phyloP scores from a whole-genome alignment of 2,888 invertebrate genomes.

The Creontiades dilutus region DNA sequence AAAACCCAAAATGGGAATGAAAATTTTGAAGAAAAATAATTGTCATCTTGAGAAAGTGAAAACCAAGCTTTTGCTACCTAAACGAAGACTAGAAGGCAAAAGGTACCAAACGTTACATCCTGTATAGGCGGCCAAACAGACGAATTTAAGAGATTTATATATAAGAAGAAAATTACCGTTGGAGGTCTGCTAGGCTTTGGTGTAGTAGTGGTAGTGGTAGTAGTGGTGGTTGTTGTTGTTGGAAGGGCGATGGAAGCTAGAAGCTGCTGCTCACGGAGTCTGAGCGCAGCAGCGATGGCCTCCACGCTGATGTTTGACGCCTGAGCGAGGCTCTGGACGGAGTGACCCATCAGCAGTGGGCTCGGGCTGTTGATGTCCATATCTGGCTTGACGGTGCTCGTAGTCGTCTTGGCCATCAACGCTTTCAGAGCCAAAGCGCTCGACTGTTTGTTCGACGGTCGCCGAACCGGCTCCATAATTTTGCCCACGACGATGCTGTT shows the following conservation, averaged over 20 bases:
- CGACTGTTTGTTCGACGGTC: slow-evolving; percentile 57
- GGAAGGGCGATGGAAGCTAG: slow-evolving; percentile 69
- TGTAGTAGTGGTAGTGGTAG: slow-evolving; percentile 79
- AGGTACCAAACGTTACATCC: too few relatives aligned
- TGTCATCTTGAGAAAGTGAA: too few relatives aligned
- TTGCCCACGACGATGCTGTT: slow-evolving; percentile 68
- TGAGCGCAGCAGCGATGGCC: slow-evolving; percentile 87
- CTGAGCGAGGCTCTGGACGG: slow-evolving; percentile 81
- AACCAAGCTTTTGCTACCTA: too few relatives aligned
- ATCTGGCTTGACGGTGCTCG: slow-evolving; percentile 51
- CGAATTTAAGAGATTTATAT: too few relatives aligned
- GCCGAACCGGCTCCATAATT: slow-evolving; percentile 61
- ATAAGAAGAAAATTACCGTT: slow-evolving; percentile 68
- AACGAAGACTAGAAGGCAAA: too few relatives aligned
- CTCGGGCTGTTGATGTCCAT: slow-evolving; percentile 75
- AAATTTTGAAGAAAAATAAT: too few relatives aligned
- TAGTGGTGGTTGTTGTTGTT: slow-evolving; percentile 78
- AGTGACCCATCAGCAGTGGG: slow-evolving; percentile 79
- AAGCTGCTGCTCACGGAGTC: slow-evolving; percentile 74
- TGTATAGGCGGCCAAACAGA: too few relatives aligned
- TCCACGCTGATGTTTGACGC: slow-evolving; percentile 89
- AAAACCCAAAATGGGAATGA: too few relatives aligned
- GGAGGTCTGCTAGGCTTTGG: slow-evolving; percentile 77
- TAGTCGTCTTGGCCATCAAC: slow-evolving; percentile 61
- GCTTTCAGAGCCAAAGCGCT: slow-evolving; percentile 73